phyloP scores from a whole-genome alignment of 1,140 invertebrate species.

The Globodera ellingtonae region DNA sequence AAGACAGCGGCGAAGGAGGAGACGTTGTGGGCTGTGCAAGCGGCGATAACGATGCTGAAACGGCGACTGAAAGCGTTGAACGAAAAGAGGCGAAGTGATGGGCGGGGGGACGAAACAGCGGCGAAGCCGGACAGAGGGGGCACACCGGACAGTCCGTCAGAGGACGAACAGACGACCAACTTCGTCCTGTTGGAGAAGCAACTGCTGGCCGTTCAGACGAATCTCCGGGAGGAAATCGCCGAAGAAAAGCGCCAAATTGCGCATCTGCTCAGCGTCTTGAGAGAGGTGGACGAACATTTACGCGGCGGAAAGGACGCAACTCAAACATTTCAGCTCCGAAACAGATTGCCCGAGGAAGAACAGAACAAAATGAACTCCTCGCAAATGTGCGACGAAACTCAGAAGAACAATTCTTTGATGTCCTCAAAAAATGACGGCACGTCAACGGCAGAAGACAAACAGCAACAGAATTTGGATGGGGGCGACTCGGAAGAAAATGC shows the following conservation, averaged over 20 bases:
- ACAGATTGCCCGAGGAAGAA: slow-evolving; percentile 13
- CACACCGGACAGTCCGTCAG: neutral
- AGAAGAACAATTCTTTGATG: neutral
- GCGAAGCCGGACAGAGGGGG: neutral
- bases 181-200: slow-evolving; percentile 51
- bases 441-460: neutral
- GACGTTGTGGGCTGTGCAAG: slow-evolving; percentile 51
- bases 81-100: neutral
- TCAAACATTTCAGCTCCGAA: slow-evolving; percentile 24
- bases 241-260: slow-evolving; percentile 50
- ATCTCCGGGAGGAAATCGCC: slow-evolving; percentile 44
- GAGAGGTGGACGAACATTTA: slow-evolving; percentile 29
- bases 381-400: slow-evolving; percentile 15
- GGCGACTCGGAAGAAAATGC: slow-evolving; percentile 4
- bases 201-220: slow-evolving; percentile 46
- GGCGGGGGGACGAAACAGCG: neutral
- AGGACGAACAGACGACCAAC: slow-evolving; percentile 11
- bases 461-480: neutral
- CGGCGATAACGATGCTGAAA: slow-evolving; percentile 46
- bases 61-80: slow-evolving; percentile 20
- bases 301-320: neutral
- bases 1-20: slow-evolving; percentile 43
- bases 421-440: neutral
- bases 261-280: slow-evolving; percentile 30
- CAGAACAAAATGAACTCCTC: slow-evolving; percentile 15